These are phyloP conservation scores for Heliconius erato DNA, from an alignment of 2,888 invertebrate species.

Conservation along the genomic window DNA sequence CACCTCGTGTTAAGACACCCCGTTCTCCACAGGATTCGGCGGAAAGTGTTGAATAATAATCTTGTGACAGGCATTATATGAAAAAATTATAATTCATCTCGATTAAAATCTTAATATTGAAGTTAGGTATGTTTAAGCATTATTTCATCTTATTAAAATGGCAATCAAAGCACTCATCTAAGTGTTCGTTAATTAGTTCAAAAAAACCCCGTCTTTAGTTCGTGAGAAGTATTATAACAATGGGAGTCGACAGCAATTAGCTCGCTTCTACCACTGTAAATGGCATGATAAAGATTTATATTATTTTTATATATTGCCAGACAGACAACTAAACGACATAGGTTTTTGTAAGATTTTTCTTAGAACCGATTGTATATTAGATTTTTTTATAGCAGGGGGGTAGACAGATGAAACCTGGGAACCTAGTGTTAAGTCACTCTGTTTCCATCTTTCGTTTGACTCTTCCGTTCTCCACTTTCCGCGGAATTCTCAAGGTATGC, in stretches of 20 bases:
- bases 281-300: constrained; percentile 40
- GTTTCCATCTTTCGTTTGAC: too few relatives aligned
- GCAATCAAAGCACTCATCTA: constrained; percentile 12
- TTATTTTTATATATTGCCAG: constrained; percentile 1
- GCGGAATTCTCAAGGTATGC: too few relatives aligned
- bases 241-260: constrained; percentile 47
- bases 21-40: too few relatives aligned
- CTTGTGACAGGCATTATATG: background rate
- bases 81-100: background rate
- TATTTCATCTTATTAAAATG: constrained; percentile 16
- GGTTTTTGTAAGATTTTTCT: constrained; percentile 7
- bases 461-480: too few relatives aligned
- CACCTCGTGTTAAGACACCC: too few relatives aligned
- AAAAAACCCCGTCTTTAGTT: constrained; percentile 34
- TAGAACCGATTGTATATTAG: background rate
- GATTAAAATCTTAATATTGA: background rate
- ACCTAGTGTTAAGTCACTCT: background rate
- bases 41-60: background rate
- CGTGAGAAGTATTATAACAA: constrained; percentile 51
- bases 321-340: background rate
- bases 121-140: background rate
- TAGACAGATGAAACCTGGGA: too few relatives aligned
- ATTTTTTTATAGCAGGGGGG: too few relatives aligned
- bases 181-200: constrained; percentile 35
- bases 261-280: constrained; percentile 38